Evolutionary conservation across 1,140 invertebrate genomes (phyloP).

Genomic region (Episyrphus balteatus): DNA sequence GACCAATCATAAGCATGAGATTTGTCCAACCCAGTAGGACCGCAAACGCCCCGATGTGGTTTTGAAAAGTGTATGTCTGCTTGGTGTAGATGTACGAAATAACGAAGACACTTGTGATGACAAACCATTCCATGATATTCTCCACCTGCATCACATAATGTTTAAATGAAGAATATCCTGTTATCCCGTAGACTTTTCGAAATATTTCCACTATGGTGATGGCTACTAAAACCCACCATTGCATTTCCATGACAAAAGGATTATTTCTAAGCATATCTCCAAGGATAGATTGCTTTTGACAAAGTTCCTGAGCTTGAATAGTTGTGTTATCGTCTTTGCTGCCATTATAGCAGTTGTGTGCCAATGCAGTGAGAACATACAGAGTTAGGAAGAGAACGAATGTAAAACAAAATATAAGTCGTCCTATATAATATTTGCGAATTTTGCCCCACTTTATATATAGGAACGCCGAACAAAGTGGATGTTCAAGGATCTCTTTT

Average conservation of each 20-base stretch:
- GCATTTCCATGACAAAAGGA: constrained; percentile 60
- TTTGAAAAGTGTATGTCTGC: constrained; percentile 69
- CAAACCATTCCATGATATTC: constrained; percentile 76
- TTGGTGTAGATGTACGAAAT: constrained; percentile 68
- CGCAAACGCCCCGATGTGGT: constrained; percentile 57
- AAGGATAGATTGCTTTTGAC: constrained; percentile 60
- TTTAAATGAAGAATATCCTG: constrained; percentile 59
- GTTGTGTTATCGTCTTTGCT: constrained; percentile 57
- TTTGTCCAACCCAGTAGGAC: constrained; percentile 77
- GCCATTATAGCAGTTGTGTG: constrained; percentile 67
- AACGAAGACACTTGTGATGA: constrained; percentile 67
- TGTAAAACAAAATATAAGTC: constrained; percentile 65
- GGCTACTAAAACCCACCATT: constrained; percentile 63
- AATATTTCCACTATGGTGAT: constrained; percentile 64
- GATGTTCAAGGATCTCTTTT: constrained; percentile 70
- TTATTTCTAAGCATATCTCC: constrained; percentile 58
- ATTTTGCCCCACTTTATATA: constrained; percentile 83
- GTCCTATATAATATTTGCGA: constrained; percentile 71
- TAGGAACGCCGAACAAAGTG: constrained; percentile 69
- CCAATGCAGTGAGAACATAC: constrained; percentile 63
- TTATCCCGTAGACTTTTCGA: constrained; percentile 63
- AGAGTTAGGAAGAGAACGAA: constrained; percentile 67
- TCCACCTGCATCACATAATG: constrained; percentile 72
- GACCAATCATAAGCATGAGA: constrained; percentile 77
- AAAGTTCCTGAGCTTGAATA: constrained; percentile 55